A percentile compares a stretch with the other conserved stretches of the same genome.
phyloP scores from a whole-genome alignment of 2,888 invertebrate genomes.

The Cistogaster globosa region DNA sequence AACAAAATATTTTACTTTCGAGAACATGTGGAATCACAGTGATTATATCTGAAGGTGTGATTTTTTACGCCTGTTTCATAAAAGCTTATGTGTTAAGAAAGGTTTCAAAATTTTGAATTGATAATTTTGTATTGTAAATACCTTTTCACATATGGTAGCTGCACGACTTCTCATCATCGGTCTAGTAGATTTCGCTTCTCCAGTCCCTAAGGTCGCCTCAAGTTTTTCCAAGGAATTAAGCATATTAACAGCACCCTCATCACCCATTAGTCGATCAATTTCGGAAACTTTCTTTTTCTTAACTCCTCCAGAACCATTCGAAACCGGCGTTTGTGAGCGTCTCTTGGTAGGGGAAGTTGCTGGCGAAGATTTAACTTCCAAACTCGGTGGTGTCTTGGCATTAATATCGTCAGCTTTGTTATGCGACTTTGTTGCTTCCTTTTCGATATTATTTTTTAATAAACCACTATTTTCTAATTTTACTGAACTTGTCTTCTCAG shows the following conservation, averaged over 20 bases:
- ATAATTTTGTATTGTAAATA: constrained; percentile 48
- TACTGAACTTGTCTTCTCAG: constrained; percentile 4
- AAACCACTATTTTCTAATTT: constrained; percentile 10
- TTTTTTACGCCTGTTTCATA: too few species aligned
- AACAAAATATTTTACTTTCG: too few species aligned
- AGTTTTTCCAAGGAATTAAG: constrained; percentile 88
- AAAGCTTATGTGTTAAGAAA: too few species aligned
- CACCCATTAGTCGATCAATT: constrained; percentile 90
- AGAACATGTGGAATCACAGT: too few species aligned
- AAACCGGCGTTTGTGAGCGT: constrained; percentile 77
- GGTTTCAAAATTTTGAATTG: too few species aligned
- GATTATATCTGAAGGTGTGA: too few species aligned
- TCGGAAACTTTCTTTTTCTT: constrained; percentile 86
- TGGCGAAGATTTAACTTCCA: constrained; percentile 20
- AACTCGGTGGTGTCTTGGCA: not conserved
- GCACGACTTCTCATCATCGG: constrained; percentile 80
- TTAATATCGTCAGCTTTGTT: constrained; percentile 19
- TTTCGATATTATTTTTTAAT: constrained; percentile 29
- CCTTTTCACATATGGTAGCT: constrained; percentile 77
- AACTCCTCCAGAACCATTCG: constrained; percentile 71
- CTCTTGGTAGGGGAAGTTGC: constrained; percentile 73
- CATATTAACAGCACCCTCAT: constrained; percentile 94
- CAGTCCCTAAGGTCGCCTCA: constrained; percentile 66
- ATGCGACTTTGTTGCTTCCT: constrained; percentile 43
- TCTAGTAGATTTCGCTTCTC: constrained; percentile 72